Evolutionary conservation across 2,888 invertebrate species (phyloP).

Genomic region (Parnassius smintheus): DNA sequence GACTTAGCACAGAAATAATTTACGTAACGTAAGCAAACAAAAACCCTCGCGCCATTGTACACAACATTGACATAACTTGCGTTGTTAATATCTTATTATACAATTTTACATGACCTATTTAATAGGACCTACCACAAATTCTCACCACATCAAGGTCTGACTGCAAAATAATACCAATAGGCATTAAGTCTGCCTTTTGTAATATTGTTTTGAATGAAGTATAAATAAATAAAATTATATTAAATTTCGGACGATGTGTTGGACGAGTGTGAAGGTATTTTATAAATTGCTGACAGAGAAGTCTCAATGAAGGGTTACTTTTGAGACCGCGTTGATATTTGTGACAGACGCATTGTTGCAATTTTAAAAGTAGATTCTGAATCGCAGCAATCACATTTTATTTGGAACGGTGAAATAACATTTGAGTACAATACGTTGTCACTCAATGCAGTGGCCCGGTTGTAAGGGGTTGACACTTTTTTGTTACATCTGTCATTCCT

Average conservation of each 20-base stretch:
- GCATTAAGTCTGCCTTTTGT: too few species aligned
- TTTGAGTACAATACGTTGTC: constrained; percentile 36
- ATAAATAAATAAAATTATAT: too few species aligned
- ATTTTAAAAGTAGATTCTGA: constrained; percentile 48
- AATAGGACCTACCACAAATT: too few species aligned
- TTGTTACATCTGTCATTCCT: constrained; percentile 17
- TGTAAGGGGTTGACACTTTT: constrained; percentile 41
- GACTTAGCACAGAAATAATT: too few species aligned
- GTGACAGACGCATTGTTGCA: constrained; percentile 59
- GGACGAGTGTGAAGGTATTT: constrained; percentile 15
- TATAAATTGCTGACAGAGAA: constrained; percentile 19
- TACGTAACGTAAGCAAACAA: too few species aligned
- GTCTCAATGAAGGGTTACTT: constrained; percentile 55
- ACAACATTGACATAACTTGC: too few species aligned
- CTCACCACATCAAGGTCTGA: too few species aligned
- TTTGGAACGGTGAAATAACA: constrained; percentile 36
- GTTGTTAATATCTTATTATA: too few species aligned
- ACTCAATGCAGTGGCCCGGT: constrained; percentile 42
- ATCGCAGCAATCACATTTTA: constrained; percentile 46
- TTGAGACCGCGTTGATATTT: constrained; percentile 59
- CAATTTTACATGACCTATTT: too few species aligned
- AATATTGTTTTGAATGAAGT: too few species aligned
- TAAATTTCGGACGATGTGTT: background rate
- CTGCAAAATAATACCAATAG: too few species aligned
- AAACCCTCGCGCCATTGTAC: too few species aligned